Conservation (phyloP, 1,140 invertebrate genomes). For the Nilaparvata lugens region DNA sequence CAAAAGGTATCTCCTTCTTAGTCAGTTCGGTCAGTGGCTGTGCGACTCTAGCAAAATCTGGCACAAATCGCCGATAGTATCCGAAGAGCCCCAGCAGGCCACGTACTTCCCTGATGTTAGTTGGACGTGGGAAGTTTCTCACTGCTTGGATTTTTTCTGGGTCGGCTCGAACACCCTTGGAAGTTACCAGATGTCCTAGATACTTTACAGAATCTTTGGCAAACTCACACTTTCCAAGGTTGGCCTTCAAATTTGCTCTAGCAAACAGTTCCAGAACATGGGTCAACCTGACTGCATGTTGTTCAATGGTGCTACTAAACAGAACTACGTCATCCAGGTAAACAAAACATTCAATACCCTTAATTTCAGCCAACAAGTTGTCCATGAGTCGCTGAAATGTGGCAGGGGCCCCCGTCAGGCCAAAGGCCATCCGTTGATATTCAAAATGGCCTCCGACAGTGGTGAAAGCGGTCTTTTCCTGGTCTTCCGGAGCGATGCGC, state of each 20-base stretch:
- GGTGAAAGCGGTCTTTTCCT: constrained; percentile 24
- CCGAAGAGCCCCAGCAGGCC: too few species aligned
- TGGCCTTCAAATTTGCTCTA: too few species aligned
- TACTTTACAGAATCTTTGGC: too few species aligned
- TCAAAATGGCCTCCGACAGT: constrained; percentile 19
- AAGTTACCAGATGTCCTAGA: too few species aligned
- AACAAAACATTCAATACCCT: constrained; percentile 33
- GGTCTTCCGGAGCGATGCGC: constrained; percentile 14
- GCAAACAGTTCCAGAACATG: too few species aligned
- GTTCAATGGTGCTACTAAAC: constrained; percentile 29
- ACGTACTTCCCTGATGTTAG: constrained; percentile 33
- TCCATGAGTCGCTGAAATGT: constrained; percentile 29
- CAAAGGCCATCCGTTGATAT: constrained; percentile 21
- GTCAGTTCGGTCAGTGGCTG: constrained; percentile 32
- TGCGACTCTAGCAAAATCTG: constrained; percentile 30
- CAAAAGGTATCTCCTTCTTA: too few species aligned
- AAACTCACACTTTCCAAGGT: too few species aligned
- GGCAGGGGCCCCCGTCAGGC: constrained; percentile 19
- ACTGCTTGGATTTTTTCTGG: constrained; percentile 34
- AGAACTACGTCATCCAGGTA: constrained; percentile 39
- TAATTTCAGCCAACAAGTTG: constrained; percentile 29
- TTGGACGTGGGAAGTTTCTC: constrained; percentile 34
- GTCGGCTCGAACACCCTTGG: constrained; percentile 37
- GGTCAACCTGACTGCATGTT: constrained; percentile 30
- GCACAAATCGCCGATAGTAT: constrained; percentile 38